These are phyloP conservation scores for Nerophis ophidion DNA, from an alignment of 2,113 vertebrate genomes.

Conservation along the genomic window DNA sequence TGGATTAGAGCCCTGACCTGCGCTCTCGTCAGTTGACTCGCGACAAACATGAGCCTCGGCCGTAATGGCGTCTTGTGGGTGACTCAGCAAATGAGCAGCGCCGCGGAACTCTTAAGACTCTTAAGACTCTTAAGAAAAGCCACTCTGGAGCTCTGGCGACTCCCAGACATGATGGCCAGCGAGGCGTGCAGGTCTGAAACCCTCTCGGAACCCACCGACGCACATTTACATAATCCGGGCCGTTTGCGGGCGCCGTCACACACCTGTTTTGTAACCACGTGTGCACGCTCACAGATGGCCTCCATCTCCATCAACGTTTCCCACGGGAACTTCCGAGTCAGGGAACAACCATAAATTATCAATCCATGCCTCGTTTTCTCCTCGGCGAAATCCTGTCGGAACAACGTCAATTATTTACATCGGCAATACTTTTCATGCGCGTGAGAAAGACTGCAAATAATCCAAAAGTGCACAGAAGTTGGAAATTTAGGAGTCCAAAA, in stretches of 20 bases:
- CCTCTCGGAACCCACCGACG: constrained; percentile 50
- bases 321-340: constrained; percentile 41
- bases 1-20: constrained; percentile 22
- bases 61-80: constrained; percentile 17
- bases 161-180: constrained; percentile 8
- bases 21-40: background rate
- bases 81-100: constrained; percentile 47
- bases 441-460: too few species aligned
- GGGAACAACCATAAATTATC: constrained; percentile 61
- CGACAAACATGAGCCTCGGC: constrained; percentile 18
- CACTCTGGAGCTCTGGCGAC: constrained; percentile 18
- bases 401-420: constrained; percentile 58
- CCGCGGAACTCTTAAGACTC: constrained; percentile 19
- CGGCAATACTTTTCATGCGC: constrained; percentile 16
- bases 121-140: constrained; percentile 10
- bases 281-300: constrained; percentile 13
- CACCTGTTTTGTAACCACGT: background rate
- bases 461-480: too few species aligned
- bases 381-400: constrained; percentile 13
- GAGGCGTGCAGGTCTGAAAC: constrained; percentile 23
- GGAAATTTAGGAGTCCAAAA: too few species aligned
- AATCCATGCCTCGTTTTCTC: constrained; percentile 35
- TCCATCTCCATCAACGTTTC: constrained; percentile 27
- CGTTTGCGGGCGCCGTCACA: constrained; percentile 17
- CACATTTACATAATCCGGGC: constrained; percentile 24